Evolutionary conservation across 2,888 invertebrate genomes (phyloP), one percentile per base, ranked within the genome.

Genomic region (Oxycera nigricornis): DNA sequence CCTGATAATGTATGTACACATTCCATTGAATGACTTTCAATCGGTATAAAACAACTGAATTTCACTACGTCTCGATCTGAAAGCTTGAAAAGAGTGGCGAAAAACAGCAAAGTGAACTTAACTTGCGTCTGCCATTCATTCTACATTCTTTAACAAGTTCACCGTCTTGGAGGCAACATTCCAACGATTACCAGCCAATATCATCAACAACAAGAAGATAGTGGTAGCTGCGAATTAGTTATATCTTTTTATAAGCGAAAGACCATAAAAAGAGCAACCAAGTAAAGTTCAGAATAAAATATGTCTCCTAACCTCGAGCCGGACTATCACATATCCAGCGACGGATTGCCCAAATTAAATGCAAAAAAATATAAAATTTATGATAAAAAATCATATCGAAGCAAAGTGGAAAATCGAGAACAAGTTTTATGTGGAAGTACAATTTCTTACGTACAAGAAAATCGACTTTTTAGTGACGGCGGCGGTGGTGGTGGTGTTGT

Each of bases 311-410:
- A 79, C 57, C 82, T 65, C 20, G 65, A 65, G 41, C 65, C 83
- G 35, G 83, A 83, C 79, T 83, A 83, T 74, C 79, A 79, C 76
- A 83, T 83, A 73, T 81, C 83, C 20, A 81, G 80, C 52, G 79
- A 80, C 76, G 83, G 83, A 41, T 81, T 80, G 52, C 83, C 83
- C n/a, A 80, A 80, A 76, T 67, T 76, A 28, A 75, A 76, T 72
- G 46, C 52, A 22, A 74, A 76, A 76, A 76, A 76, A 61, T 76
- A 65, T 39, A 74, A 73, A 73, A 57, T 4, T 26, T 65, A 41
- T 65, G 65, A 65, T 41, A 65, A 35, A 39, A 65, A 65, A 55
- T 70, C 52, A 22, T 22, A 52, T 52, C 52, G 35, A n/a, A 46
- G 17, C 26, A 35, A 41, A 14, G 14, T 52, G 1, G 55, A 70